Evolutionary conservation across 2,888 invertebrate genomes (phyloP).

Genomic region (Latheticus oryzae): DNA sequence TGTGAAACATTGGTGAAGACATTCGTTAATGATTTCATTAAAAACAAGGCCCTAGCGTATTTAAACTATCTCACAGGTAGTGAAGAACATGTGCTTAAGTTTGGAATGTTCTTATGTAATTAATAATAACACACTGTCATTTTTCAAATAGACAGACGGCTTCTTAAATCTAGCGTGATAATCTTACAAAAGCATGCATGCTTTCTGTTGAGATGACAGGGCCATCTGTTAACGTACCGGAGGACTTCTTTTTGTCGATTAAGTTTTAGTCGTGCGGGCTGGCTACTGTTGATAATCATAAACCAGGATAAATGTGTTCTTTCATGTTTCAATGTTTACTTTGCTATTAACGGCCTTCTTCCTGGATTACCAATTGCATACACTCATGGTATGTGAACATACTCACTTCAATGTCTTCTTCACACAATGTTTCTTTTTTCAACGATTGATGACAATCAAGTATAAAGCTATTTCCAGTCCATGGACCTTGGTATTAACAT

Average conservation of each 20-base stretch:
- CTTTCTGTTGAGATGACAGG: conserved; percentile 56
- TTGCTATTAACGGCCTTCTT: conserved; percentile 25
- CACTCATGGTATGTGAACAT: conserved; percentile 18
- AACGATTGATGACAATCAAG: conserved; percentile 25
- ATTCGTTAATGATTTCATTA: conserved; percentile 49
- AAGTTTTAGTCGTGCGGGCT: conserved; percentile 36
- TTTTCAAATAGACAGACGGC: conserved; percentile 60
- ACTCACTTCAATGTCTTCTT: too few relatives aligned
- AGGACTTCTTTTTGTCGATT: conserved; percentile 39
- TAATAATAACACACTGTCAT: conserved; percentile 60
- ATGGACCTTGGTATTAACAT: conserved; percentile 28
- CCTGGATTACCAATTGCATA: conserved; percentile 26
- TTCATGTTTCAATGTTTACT: conserved; percentile 35
- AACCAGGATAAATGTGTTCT: conserved; percentile 27
- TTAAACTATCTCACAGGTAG: conserved; percentile 18
- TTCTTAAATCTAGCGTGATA: conserved; percentile 62
- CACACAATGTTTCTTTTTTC: too few relatives aligned
- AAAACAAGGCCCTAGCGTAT: conserved; percentile 10
- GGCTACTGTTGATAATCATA: conserved; percentile 37
- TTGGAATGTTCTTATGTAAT: conserved; percentile 50
- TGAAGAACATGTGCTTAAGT: conserved; percentile 27
- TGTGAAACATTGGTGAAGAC: conserved; percentile 46
- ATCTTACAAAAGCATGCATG: conserved; percentile 59
- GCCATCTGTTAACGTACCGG: conserved; percentile 56
- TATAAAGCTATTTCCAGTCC: too few relatives aligned